Evolutionary conservation across 64 coral and sea anemone species (phyloP), one percentile per base, ranked within the genome.

Genomic region (Cladopsammia gracilis): DNA sequence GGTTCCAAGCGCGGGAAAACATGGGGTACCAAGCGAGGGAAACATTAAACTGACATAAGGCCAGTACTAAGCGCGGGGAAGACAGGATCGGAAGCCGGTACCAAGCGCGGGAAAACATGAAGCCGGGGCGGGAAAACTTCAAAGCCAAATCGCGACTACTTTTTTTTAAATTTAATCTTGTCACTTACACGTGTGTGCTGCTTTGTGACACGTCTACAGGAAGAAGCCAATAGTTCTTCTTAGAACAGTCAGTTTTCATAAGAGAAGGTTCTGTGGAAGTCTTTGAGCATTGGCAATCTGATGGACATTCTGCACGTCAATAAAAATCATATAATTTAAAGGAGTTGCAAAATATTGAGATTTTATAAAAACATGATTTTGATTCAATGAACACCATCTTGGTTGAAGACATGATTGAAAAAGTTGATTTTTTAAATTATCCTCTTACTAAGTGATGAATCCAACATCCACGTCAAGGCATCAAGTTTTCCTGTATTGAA

Each of bases 191-290:
- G 48, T 84, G 60, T 3, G 80, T 84, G 45, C 61, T 84, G 18
- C 62, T 47, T 68, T n/a, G 16, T 50, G 80, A 51, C 43, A 84
- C 44, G 62, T 34, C 62, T 15, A 15, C 19, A 68, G 80, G 80
- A 84, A 51, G 25, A 25, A 67, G 18, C 61, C 60, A 67, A 13
- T 23, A 64, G 47, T 49, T 68, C 4, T 47, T 64, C 44, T 66
- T 49, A n/a, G 80, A 84, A 59, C 80, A 84, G 6, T 84, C 80
- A 9, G 80, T 84, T 84, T 84, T 68, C 34, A 84, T 4, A 15
- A 84, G 43, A 19, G 46, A 50, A 18, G n/a, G 62, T 62, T 84
- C 80, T 5, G 60, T 65, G 8, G 61, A 11, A n/a, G 80, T 4
- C 14, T 48, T 82, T 48, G 62, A 84, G 45, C 80, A 84, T 1